Conservation (phyloP, 2,888 invertebrate species). For the Pimpla rufipes region DNA sequence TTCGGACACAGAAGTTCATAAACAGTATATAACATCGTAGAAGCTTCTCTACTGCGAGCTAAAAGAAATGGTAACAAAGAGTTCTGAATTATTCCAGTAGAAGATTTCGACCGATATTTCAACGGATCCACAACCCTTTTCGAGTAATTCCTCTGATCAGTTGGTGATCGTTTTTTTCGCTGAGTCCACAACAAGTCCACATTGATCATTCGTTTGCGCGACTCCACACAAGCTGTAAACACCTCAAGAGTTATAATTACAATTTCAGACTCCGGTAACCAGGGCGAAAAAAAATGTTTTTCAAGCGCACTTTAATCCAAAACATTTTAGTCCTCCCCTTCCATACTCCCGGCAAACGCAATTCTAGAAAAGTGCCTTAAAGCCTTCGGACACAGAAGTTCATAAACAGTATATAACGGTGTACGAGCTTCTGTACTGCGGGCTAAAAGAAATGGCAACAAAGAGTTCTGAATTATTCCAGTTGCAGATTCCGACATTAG, state of each 20-base stretch:
- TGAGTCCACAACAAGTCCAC: neutral
- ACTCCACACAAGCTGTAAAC: neutral
- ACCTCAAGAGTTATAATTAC: slow-evolving; percentile 8
- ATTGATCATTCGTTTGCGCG: neutral
- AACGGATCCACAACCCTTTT: neutral
- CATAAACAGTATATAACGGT: slow-evolving; percentile 4
- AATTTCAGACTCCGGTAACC: neutral
- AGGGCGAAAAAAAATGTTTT: neutral
- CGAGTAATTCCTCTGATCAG: slow-evolving; percentile 7
- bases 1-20: slow-evolving; percentile 37
- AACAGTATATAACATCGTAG: slow-evolving; percentile 5
- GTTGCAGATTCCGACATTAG: slow-evolving; percentile 58
- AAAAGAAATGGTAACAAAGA: slow-evolving; percentile 32
- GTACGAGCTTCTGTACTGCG: neutral
- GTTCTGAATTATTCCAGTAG: slow-evolving; percentile 62
- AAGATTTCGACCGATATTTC: slow-evolving; percentile 42
- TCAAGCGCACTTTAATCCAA: neutral
- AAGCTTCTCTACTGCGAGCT: neutral
- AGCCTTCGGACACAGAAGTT: slow-evolving; percentile 42
- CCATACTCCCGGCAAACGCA: slow-evolving; percentile 28
- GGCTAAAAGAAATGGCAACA: slow-evolving; percentile 2
- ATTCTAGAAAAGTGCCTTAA: slow-evolving; percentile 38
- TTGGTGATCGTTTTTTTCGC: neutral
- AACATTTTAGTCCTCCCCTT: neutral
- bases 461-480: slow-evolving; percentile 63